A percentile compares a stretch with the other conserved stretches of the same genome.
These are phyloP conservation scores for Porites divaricata DNA, from an alignment of 92 coral and sea anemone genomes.

Conservation along the genomic window DNA sequence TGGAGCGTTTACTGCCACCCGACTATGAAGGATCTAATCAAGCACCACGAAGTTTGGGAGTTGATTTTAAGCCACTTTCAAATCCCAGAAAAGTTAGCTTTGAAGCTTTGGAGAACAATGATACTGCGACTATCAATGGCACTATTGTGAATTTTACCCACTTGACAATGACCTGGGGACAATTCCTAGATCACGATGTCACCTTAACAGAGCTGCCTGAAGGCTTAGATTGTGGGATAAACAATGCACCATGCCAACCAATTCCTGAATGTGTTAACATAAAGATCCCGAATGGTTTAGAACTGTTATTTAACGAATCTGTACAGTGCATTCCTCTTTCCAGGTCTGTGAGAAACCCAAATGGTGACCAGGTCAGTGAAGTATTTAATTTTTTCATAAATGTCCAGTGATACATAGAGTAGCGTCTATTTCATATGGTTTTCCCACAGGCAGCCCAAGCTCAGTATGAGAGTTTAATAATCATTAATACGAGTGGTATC, in stretches of 20 bases:
- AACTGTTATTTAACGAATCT: not conserved
- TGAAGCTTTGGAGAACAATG: not conserved
- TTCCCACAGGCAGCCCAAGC: too few relatives aligned
- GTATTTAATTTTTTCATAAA: not conserved
- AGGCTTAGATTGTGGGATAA: not conserved
- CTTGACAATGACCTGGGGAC: conserved; percentile 43
- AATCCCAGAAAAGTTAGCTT: conserved; percentile 15
- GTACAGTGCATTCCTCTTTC: not conserved
- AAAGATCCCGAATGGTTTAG: not conserved
- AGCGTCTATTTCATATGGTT: too few relatives aligned
- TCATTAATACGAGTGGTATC: too few relatives aligned
- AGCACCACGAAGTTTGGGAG: not conserved
- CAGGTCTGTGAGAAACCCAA: not conserved
- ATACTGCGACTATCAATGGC: too few relatives aligned
- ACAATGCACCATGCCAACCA: not conserved
- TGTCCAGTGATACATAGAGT: too few relatives aligned
- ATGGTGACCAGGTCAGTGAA: conserved; percentile 13
- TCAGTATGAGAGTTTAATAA: too few relatives aligned
- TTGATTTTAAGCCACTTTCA: not conserved
- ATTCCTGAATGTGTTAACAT: conserved; percentile 2
- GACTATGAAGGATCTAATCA: not conserved
- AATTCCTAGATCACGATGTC: conserved; percentile 36
- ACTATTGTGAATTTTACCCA: not conserved
- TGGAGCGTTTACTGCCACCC: not conserved
- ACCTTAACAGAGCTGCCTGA: conserved; percentile 13